Evolutionary conservation across 92 coral and sea anemone species (phyloP).

Genomic region (Isaurus tuberculatus): DNA sequence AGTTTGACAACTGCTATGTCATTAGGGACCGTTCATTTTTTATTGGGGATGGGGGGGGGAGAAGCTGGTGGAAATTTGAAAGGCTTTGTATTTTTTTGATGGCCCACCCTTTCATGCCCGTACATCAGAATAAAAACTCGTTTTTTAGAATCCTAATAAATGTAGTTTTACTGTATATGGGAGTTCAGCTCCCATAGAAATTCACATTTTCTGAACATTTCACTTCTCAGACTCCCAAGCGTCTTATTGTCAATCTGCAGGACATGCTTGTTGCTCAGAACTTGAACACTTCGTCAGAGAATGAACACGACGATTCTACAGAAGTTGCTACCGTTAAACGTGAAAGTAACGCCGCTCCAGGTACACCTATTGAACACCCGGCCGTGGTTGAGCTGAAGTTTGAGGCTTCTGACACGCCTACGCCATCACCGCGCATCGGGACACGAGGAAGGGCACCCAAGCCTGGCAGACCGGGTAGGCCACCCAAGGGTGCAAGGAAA

Average conservation of each 20-base stretch:
- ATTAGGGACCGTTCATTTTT: too few species aligned
- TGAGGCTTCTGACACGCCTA: constrained; percentile 75
- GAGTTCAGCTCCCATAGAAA: neutral
- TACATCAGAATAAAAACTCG: too few species aligned
- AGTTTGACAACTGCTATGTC: too few species aligned
- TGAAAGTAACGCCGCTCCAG: constrained; percentile 50
- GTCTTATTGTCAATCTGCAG: constrained; percentile 30
- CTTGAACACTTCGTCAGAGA: constrained; percentile 7
- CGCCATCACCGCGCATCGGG: constrained; percentile 76
- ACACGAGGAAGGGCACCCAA: constrained; percentile 81
- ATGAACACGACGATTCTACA: constrained; percentile 51
- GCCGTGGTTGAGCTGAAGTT: constrained; percentile 68
- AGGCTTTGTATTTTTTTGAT: too few species aligned
- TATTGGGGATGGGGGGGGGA: too few species aligned
- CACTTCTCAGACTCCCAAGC: constrained; percentile 31
- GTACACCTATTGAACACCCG: constrained; percentile 53
- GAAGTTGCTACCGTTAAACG: constrained; percentile 49
- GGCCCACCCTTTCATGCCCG: too few species aligned
- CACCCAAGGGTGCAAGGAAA: constrained; percentile 69
- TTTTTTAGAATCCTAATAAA: too few species aligned
- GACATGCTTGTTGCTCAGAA: constrained; percentile 10
- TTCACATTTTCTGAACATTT: neutral
- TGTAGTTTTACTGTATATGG: too few species aligned
- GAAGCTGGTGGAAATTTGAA: too few species aligned
- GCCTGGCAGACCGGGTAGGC: constrained; percentile 92